Evolutionary conservation across 2,797 vertebrate genomes (phyloP), one percentile per base, ranked within the genome.

Genomic region (Neopelma chrysocephalum): DNA sequence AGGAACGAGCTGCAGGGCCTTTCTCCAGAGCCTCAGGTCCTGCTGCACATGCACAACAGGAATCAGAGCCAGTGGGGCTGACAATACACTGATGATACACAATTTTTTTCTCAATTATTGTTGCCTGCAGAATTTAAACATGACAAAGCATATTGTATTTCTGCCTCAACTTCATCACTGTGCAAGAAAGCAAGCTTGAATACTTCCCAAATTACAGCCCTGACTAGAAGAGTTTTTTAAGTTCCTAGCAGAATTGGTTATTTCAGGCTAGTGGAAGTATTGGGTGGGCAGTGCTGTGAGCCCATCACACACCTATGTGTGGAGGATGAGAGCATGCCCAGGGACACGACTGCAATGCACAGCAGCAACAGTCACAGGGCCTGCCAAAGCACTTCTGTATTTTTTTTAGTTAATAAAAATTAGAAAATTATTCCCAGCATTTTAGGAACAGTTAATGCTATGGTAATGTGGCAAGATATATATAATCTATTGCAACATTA

Each of bases 41-140:
- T 78, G 76, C 82, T 60, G 88, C 93, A 73, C 83, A 64, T 6
- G 4, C 81, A 93, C 94, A 94, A 31, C 38, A 34, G 4, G 43
- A 92, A 78, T 64, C 70, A 34, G 54, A 81, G 75, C 16, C 54
- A 97, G 90, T 17, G 80, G 80, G 62, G 66, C 83, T 91, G 86
- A 92, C 92, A 96, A 78, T 10, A 32, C 25, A 60, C 34, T 73
- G 76, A 90, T 36, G 16, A 86, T 15, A 38, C 2, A 77, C 7
- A 14, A 29, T 78, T 89, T 90, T 79, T 91, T 77, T 71, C 76
- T 91, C 60, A 16, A 87, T 89, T 91, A 91, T 87, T 95, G 62
- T 75, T 89, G 89, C 26, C 16, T 92, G 87, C 93, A 95, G 95
- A 94, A 98, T 97, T 96, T 97, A 92, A 83, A 90, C 80, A 72